A percentile compares a stretch with the other conserved stretches of the same genome.
Conservation (phyloP, 2,113 vertebrate species). For the Delphinus delphis region DNA sequence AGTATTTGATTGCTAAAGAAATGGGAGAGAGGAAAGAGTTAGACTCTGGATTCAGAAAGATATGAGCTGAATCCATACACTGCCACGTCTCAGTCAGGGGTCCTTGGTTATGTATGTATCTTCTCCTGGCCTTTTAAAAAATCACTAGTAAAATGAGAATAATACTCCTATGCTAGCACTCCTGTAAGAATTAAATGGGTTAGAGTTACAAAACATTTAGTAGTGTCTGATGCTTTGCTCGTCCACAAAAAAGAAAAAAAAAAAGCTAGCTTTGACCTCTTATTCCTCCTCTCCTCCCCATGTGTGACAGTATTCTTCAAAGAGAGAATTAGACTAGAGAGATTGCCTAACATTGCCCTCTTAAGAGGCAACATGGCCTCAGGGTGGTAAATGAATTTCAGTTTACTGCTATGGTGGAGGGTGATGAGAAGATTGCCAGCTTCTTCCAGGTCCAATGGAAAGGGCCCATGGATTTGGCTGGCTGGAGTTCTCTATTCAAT, state of each 20-base stretch:
- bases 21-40: neutral
- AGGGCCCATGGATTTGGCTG: neutral
- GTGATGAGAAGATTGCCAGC: neutral
- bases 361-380: too few relatives aligned
- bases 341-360: neutral
- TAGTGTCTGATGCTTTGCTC: neutral
- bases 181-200: neutral
- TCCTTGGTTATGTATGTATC: neutral
- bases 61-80: neutral
- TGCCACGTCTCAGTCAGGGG: neutral
- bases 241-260: neutral
- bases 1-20: neutral
- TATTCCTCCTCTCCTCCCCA: neutral
- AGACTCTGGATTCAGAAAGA: neutral
- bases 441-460: neutral
- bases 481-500: neutral
- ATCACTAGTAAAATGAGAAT: neutral
- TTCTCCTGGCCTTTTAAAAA: neutral
- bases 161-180: neutral
- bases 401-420: neutral
- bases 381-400: neutral
- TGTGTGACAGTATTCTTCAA: neutral
- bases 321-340: neutral
- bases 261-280: neutral
- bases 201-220: neutral